Evolutionary conservation across 2,888 invertebrate species (phyloP).

Genomic region (Ptilodon capucinus): DNA sequence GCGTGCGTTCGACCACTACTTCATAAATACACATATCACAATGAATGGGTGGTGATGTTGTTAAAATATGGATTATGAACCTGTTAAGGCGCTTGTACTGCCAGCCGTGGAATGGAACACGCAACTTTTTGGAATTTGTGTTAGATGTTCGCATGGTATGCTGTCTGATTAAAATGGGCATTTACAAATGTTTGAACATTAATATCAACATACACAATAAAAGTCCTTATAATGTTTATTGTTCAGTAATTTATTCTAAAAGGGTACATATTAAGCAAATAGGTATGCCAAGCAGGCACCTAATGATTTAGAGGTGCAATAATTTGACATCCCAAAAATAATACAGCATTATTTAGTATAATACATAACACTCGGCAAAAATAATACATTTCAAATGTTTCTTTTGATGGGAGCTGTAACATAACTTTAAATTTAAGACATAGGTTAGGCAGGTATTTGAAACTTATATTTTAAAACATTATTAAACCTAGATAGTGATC

Average conservation of each 20-base stretch:
- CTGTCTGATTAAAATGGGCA: no score
- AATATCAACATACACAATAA: no score
- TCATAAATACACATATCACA: no score
- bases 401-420: not conserved
- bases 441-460: not conserved
- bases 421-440: not conserved
- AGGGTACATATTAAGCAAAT: not conserved
- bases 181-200: no score
- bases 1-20: no score
- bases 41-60: no score
- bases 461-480: slow-evolving; percentile 13
- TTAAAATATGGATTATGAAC: no score
- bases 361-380: not conserved
- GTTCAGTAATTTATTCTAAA: not conserved
- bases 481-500: slow-evolving; percentile 26
- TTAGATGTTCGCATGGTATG: no score
- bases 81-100: no score
- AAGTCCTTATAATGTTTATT: no score
- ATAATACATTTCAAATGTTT: not conserved
- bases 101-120: no score
- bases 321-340: not conserved
- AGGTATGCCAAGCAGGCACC: not conserved
- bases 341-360: not conserved
- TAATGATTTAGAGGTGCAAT: not conserved
- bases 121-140: no score